Conservation (phyloP, 2,113 vertebrate species). For the Camelus bactrianus region DNA sequence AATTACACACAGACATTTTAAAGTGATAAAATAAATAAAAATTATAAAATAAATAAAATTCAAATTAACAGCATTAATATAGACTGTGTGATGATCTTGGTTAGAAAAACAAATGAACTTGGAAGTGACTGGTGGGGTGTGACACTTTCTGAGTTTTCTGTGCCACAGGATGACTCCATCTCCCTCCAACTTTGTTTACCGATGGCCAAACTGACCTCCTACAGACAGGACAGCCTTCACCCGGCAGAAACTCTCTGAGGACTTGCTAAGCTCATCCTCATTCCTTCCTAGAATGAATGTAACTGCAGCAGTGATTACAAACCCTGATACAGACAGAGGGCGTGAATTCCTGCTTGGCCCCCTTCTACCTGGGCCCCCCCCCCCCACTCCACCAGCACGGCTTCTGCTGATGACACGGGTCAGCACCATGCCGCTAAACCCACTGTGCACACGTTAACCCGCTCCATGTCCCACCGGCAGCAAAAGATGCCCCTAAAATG, state of each 20-base stretch:
- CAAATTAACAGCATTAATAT: background rate
- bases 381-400: background rate
- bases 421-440: background rate
- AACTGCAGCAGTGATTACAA: background rate
- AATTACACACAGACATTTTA: background rate
- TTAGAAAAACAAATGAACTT: background rate
- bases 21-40: background rate
- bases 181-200: background rate
- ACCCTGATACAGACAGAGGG: background rate
- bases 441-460: background rate
- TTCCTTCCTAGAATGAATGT: background rate
- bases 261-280: no score
- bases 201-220: background rate
- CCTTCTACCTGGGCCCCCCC: no score
- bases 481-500: background rate
- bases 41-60: background rate
- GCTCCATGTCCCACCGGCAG: background rate
- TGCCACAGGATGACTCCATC: background rate
- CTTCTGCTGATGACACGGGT: background rate
- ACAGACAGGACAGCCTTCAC: background rate
- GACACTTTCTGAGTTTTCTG: background rate
- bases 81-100: background rate
- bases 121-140: no score
- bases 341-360: background rate
- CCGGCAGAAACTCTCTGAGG: background rate